Percentiles rank a stretch among this genome's conserved stretches.
Evolutionary conservation across 1,140 invertebrate species (phyloP).

Genomic region (Armadillidium nasatum): DNA sequence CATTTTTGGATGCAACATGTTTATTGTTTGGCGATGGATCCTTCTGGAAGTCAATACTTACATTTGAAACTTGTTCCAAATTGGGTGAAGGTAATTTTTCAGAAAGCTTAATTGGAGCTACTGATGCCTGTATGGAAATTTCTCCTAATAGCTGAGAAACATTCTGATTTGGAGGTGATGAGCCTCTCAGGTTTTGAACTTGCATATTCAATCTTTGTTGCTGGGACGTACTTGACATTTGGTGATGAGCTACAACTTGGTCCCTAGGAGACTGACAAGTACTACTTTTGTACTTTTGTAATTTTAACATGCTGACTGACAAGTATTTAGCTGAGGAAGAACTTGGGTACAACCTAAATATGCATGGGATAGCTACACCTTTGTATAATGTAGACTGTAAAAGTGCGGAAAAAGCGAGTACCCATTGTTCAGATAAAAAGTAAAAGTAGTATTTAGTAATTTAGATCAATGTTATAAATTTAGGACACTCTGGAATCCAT

Average conservation of each 20-base stretch:
- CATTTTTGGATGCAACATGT: background rate
- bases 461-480: no score
- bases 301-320: no score
- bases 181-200: background rate
- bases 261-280: background rate
- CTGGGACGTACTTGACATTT: background rate
- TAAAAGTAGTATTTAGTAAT: no score
- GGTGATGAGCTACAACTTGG: background rate
- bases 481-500: no score
- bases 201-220: background rate
- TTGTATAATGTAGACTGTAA: no score
- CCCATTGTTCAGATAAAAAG: no score
- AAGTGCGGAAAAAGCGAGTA: no score
- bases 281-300: no score
- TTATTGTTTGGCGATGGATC: background rate
- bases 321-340: background rate
- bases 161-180: background rate
- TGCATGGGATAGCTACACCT: background rate
- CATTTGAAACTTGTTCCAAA: background rate
- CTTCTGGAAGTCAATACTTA: background rate
- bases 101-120: background rate
- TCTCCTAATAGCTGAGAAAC: background rate
- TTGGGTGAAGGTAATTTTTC: background rate
- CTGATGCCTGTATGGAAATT: background rate
- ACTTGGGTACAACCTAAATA: background rate